These are phyloP conservation scores for Pollenia amentaria DNA, from an alignment of 2,888 invertebrate species.

Conservation along the genomic window DNA sequence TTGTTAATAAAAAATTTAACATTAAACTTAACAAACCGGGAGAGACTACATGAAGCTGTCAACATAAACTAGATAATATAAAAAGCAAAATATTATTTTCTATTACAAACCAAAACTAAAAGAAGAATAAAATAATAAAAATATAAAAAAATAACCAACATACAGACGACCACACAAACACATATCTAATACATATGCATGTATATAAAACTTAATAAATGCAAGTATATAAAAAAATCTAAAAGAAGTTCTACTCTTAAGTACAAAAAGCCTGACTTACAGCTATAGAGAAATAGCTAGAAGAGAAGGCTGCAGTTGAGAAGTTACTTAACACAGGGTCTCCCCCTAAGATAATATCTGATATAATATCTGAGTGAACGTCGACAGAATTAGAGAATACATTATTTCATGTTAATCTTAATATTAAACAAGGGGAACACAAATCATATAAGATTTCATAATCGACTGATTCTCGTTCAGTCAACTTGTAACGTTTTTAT, in stretches of 20 bases:
- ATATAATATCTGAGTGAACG: no score
- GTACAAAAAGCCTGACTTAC: background rate
- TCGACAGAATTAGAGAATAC: no score
- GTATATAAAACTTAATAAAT: background rate
- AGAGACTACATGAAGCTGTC: conserved; percentile 11
- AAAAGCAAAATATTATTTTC: conserved; percentile 34
- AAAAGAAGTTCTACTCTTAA: background rate
- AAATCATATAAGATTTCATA: no score
- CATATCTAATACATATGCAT: background rate
- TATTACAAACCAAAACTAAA: conserved; percentile 1
- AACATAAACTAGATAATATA: conserved; percentile 11
- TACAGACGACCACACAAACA: background rate
- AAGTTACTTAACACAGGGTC: no score
- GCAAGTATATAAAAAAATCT: background rate
- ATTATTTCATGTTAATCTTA: no score
- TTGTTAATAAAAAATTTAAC: conserved; percentile 26
- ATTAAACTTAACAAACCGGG: conserved; percentile 38
- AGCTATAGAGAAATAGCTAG: no score
- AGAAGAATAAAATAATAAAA: background rate
- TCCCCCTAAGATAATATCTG: no score
- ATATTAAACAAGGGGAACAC: no score
- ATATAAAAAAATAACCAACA: conserved; percentile 3
- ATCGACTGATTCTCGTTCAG: no score
- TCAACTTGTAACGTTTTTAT: no score
- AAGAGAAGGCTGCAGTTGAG: no score